A percentile compares a stretch with the other conserved stretches of the same genome.
Conservation (phyloP, 1,140 invertebrate species). For the Apis laboriosa region DNA sequence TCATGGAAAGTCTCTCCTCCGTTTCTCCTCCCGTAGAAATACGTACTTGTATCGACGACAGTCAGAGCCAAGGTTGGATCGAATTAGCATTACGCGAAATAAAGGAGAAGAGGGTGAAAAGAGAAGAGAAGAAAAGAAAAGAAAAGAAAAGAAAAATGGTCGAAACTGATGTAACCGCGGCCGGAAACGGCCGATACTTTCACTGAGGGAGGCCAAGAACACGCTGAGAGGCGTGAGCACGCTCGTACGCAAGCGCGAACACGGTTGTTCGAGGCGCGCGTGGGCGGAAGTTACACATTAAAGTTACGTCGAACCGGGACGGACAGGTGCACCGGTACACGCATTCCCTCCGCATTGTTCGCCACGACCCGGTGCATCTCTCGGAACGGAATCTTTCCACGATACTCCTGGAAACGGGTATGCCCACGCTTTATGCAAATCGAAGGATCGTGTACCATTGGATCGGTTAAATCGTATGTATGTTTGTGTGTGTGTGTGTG, state of each 20-base stretch:
- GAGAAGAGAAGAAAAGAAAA: too few species aligned
- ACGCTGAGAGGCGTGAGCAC: background rate
- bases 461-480: slow-evolving; percentile 15
- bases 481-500: background rate
- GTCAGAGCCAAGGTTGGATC: too few species aligned
- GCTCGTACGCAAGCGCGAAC: background rate
- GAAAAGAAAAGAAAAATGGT: background rate
- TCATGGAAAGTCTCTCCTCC: too few species aligned
- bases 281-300: slow-evolving; percentile 70
- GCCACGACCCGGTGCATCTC: slow-evolving; percentile 10
- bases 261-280: slow-evolving; percentile 27
- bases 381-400: slow-evolving; percentile 13
- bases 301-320: slow-evolving; percentile 63
- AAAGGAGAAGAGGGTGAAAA: too few species aligned
- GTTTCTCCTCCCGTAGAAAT: too few species aligned
- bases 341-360: slow-evolving; percentile 59
- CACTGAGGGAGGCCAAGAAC: slow-evolving; percentile 28
- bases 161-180: slow-evolving; percentile 51
- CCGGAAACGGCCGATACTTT: slow-evolving; percentile 40
- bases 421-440: slow-evolving; percentile 60
- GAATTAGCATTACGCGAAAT: too few species aligned
- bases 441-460: slow-evolving; percentile 16
- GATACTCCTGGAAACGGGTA: slow-evolving; percentile 34
- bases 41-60: too few species aligned
- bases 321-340: slow-evolving; percentile 45